A percentile compares a stretch with the other conserved stretches of the same genome.
phyloP scores from a whole-genome alignment of 2,888 invertebrate genomes.

The Neoitamus cyanurus region DNA sequence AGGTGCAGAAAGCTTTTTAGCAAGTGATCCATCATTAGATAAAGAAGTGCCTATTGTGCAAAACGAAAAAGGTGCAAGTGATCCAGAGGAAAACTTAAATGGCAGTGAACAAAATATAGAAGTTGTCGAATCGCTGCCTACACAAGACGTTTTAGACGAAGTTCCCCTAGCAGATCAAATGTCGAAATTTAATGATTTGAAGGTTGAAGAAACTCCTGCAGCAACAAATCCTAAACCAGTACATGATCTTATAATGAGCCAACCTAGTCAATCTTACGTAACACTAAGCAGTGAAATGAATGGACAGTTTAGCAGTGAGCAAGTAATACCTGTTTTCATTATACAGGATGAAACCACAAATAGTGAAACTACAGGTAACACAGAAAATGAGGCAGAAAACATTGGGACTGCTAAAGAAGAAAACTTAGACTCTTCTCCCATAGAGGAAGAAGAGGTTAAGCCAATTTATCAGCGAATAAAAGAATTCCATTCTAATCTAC shows the following conservation, averaged over 20 bases:
- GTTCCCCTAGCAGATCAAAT: not conserved
- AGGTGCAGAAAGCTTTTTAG: not conserved
- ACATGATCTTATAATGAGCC: not conserved
- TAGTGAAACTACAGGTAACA: not conserved
- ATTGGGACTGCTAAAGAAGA: not conserved
- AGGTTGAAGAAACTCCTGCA: not conserved
- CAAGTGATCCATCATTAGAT: not conserved
- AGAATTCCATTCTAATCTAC: constrained; percentile 48
- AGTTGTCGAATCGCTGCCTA: not conserved
- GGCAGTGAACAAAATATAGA: not conserved
- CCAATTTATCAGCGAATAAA: constrained; percentile 60
- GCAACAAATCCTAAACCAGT: not conserved
- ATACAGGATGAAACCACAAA: not conserved
- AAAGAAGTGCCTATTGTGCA: not conserved
- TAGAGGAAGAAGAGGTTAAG: constrained; percentile 54
- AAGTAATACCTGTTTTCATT: constrained; percentile 16
- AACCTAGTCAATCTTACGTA: not conserved
- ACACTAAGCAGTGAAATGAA: not conserved
- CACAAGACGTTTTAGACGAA: not conserved
- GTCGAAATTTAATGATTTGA: not conserved
- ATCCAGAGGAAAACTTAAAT: not conserved
- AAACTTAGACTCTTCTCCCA: not conserved
- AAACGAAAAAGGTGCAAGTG: not conserved
- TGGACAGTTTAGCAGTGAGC: not conserved
- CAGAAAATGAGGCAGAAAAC: not conserved